A percentile compares a stretch with the other conserved stretches of the same genome.
Conservation (phyloP, 2,113 vertebrate species). For the Speoplatyrhinus poulsoni region DNA sequence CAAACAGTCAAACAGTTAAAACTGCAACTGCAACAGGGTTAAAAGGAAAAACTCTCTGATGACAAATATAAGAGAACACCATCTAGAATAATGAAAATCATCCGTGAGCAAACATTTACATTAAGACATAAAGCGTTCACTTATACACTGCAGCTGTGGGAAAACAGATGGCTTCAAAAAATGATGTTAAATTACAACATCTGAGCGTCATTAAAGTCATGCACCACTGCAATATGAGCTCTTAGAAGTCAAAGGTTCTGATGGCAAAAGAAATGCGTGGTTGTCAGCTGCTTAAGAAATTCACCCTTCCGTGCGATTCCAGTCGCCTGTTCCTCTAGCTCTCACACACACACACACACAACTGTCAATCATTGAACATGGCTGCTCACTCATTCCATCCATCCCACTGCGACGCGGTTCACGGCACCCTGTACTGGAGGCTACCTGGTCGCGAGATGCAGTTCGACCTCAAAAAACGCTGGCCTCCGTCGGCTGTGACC, state of each 20-base stretch:
- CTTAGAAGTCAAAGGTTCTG: neutral
- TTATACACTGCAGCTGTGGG: neutral
- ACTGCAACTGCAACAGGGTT: neutral
- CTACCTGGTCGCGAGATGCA: constrained; percentile 21
- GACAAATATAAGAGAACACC: constrained; percentile 16
- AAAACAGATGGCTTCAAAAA: constrained; percentile 19
- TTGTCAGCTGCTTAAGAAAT: constrained; percentile 29
- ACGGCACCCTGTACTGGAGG: constrained; percentile 33
- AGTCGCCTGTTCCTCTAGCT: neutral
- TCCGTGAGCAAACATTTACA: neutral
- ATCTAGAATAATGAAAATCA: neutral
- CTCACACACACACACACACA: constrained; percentile 8
- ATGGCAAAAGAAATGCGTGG: neutral
- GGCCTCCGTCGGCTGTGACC: constrained; percentile 49
- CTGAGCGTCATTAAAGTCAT: constrained; percentile 1
- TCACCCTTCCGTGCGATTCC: neutral
- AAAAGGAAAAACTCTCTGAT: constrained; percentile 12
- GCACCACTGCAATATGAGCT: neutral
- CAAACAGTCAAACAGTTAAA: constrained; percentile 53
- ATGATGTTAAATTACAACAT: constrained; percentile 1
- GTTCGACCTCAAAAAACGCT: constrained; percentile 38
- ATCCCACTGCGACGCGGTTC: constrained; percentile 11
- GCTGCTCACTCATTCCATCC: neutral
- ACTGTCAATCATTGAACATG: too few relatives aligned
- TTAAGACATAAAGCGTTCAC: neutral